phyloP scores from a whole-genome alignment of 1,140 invertebrate species.

The Dryas iulia region DNA sequence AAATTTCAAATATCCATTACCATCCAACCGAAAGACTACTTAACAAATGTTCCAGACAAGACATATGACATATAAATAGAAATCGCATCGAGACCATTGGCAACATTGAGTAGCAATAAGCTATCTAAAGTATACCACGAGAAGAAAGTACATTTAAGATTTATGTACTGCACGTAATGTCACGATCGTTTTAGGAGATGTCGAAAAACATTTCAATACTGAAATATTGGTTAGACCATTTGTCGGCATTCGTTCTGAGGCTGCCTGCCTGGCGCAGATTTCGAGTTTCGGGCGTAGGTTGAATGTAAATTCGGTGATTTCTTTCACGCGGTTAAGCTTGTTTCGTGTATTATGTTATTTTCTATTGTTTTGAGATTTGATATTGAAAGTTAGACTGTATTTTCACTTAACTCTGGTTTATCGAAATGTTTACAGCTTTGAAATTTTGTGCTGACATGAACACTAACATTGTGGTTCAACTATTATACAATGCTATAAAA shows the following conservation, averaged over 20 bases:
- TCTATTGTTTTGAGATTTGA: background rate
- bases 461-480: too few relatives aligned
- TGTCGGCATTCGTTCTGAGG: constrained; percentile 6
- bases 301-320: constrained; percentile 5
- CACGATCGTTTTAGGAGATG: constrained; percentile 9
- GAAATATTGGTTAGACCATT: constrained; percentile 23
- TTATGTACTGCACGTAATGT: constrained; percentile 21
- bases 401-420: too few relatives aligned
- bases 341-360: background rate
- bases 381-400: background rate
- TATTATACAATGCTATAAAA: too few relatives aligned
- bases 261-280: background rate
- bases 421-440: too few relatives aligned
- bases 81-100: background rate
- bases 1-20: background rate
- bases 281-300: constrained; percentile 18
- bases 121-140: constrained; percentile 22
- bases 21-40: background rate
- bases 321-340: background rate
- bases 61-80: background rate
- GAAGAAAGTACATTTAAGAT: constrained; percentile 10
- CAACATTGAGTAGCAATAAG: background rate
- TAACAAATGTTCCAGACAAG: background rate
- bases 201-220: constrained; percentile 26
- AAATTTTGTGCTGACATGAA: too few relatives aligned